Evolutionary conservation across 2,797 vertebrate genomes (phyloP).

Genomic region (Lagodon rhomboides): DNA sequence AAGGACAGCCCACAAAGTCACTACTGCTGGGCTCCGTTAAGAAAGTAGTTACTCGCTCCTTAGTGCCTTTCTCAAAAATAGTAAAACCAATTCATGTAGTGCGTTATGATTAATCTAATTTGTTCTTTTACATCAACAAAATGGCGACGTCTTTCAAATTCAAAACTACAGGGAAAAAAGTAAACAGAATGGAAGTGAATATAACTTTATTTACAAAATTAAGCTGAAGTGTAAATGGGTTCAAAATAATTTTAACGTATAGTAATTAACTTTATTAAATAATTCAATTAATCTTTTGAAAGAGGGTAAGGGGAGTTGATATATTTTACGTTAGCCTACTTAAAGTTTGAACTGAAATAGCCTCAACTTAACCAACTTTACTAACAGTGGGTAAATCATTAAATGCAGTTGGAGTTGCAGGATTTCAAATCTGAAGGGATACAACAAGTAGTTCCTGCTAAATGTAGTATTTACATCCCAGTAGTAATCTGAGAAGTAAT

Average conservation of each 20-base stretch:
- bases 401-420: not conserved
- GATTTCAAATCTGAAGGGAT: accelerated
- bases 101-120: no score
- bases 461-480: not conserved
- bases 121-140: not conserved
- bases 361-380: no score
- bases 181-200: not conserved
- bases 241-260: not conserved
- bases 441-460: not conserved
- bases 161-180: not conserved
- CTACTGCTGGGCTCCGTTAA: not conserved
- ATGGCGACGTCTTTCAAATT: not conserved
- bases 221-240: not conserved
- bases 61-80: not conserved
- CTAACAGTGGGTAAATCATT: accelerated
- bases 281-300: no score
- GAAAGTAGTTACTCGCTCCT: conserved; percentile 11
- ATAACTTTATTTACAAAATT: not conserved
- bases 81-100: accelerated
- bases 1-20: conserved; percentile 59
- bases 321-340: no score
- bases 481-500: conserved; percentile 19
- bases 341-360: no score
- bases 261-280: accelerated
- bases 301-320: not conserved